Evolutionary conservation across 2,113 vertebrate species (phyloP).

Genomic region (Sakesphorus luctuosus): DNA sequence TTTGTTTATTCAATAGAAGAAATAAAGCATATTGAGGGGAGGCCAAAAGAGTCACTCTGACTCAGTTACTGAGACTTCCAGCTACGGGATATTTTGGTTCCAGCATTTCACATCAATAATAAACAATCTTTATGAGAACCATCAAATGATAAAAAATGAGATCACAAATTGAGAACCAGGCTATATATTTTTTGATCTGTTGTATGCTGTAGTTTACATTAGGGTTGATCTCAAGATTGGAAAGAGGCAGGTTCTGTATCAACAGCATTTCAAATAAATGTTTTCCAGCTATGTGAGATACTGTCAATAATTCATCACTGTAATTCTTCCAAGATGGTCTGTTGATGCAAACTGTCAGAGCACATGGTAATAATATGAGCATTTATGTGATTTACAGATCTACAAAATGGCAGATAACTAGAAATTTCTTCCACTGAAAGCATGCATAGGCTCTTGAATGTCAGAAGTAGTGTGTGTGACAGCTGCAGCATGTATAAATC

Average conservation of each 20-base stretch:
- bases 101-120: slow-evolving; percentile 56
- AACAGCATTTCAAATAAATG: slow-evolving; percentile 56
- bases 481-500: slow-evolving; percentile 49
- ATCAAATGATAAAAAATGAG: slow-evolving; percentile 47
- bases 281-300: slow-evolving; percentile 46
- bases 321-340: slow-evolving; percentile 61
- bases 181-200: slow-evolving; percentile 53
- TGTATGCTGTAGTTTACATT: slow-evolving; percentile 27
- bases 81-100: slow-evolving; percentile 59
- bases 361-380: slow-evolving; percentile 59
- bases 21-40: slow-evolving; percentile 49
- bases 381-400: slow-evolving; percentile 70
- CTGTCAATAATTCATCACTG: slow-evolving; percentile 63
- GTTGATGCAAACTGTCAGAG: slow-evolving; percentile 66
- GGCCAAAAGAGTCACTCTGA: slow-evolving; percentile 36
- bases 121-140: slow-evolving; percentile 57
- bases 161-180: slow-evolving; percentile 28
- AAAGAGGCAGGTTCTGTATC: slow-evolving; percentile 28
- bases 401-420: slow-evolving; percentile 67
- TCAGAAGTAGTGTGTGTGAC: slow-evolving; percentile 30
- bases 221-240: neutral
- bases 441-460: neutral
- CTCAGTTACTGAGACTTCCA: slow-evolving; percentile 34
- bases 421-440: slow-evolving; percentile 58
- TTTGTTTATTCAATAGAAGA: slow-evolving; percentile 54